phyloP scores from a whole-genome alignment of 1,140 invertebrate genomes.

The Temnothorax curvispinosus region DNA sequence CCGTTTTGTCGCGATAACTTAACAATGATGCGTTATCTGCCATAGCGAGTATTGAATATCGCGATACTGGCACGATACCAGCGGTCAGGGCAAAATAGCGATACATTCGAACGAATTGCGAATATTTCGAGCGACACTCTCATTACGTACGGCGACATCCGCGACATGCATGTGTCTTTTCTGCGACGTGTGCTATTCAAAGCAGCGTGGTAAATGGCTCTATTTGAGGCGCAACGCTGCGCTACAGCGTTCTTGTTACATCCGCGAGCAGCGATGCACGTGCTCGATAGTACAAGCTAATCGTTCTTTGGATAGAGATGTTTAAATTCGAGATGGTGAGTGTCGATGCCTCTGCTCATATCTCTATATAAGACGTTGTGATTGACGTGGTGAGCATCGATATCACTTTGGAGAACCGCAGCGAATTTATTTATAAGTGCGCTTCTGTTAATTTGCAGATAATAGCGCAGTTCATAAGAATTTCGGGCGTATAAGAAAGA shows the following conservation, averaged over 20 bases:
- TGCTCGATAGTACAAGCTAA: neutral
- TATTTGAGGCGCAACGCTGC: slow-evolving; percentile 34
- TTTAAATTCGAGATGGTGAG: neutral
- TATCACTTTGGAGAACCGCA: neutral
- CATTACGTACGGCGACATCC: neutral
- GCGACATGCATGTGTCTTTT: neutral
- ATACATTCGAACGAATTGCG: neutral
- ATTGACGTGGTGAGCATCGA: neutral
- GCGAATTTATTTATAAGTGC: neutral
- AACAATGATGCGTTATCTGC: slow-evolving; percentile 37
- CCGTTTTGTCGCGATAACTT: neutral
- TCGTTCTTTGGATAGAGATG: neutral
- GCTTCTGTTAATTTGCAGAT: neutral
- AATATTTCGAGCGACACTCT: neutral
- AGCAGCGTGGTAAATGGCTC: slow-evolving; percentile 38
- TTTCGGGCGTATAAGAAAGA: neutral
- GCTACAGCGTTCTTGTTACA: neutral
- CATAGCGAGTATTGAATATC: slow-evolving; percentile 7
- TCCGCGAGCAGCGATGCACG: neutral
- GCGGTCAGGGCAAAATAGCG: neutral
- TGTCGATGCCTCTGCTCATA: neutral
- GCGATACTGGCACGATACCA: neutral
- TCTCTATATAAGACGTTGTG: neutral
- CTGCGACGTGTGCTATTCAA: slow-evolving; percentile 36
- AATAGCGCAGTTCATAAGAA: neutral